A percentile compares a stretch with the other conserved stretches of the same genome.
phyloP scores from a whole-genome alignment of 2,113 vertebrate species.

The Maccullochella peelii region DNA sequence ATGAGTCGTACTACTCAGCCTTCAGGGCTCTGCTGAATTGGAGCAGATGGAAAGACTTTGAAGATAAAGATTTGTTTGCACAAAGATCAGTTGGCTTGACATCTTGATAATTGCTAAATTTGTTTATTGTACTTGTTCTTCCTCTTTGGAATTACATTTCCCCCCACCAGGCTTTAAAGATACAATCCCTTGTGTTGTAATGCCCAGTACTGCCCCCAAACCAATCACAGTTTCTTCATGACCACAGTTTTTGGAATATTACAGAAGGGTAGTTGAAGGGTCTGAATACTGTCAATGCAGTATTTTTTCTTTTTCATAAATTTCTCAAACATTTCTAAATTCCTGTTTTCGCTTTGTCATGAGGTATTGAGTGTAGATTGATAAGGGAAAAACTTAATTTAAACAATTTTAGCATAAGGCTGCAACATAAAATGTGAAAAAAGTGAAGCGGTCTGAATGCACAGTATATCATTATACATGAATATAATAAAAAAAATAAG shows the following conservation, averaged over 20 bases:
- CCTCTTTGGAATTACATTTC: neutral
- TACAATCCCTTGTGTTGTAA: neutral
- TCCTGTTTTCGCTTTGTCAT: too few species aligned
- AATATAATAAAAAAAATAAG: too few species aligned
- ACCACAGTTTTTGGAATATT: neutral
- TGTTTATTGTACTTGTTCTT: conserved; percentile 3
- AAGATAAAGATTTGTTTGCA: conserved; percentile 22
- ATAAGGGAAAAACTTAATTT: too few species aligned
- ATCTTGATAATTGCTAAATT: conserved; percentile 32
- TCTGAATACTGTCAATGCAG: too few species aligned
- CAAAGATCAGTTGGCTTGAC: conserved; percentile 10
- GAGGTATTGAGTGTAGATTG: too few species aligned
- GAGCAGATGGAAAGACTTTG: conserved; percentile 7
- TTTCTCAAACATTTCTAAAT: too few species aligned
- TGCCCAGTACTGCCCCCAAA: neutral
- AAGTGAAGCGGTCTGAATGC: too few species aligned
- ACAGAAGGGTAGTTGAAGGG: too few species aligned
- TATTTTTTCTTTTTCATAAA: too few species aligned
- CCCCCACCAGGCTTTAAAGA: neutral
- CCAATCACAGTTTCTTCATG: neutral
- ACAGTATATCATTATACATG: too few species aligned
- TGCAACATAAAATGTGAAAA: too few species aligned
- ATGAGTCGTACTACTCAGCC: conserved; percentile 4
- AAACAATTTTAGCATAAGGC: too few species aligned
- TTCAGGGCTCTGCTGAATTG: conserved; percentile 16